Evolutionary conservation across 2,113 vertebrate species (phyloP), one percentile per base, ranked within the genome.

Genomic region (Barnardius zonarius): DNA sequence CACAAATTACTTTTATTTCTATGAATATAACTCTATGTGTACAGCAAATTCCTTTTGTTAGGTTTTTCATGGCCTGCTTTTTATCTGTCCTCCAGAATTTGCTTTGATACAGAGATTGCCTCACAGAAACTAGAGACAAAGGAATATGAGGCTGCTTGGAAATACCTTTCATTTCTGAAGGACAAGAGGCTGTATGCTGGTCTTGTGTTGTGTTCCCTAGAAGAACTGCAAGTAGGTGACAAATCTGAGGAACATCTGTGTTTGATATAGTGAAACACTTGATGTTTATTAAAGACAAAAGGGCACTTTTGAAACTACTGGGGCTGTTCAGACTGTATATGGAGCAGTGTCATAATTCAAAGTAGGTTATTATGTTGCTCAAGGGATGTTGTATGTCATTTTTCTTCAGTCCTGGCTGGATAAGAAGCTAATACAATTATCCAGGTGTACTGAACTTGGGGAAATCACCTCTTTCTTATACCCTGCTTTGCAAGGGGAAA

Each of bases 151-250:
- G n/a, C 25, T 22, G 13, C 41, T 89, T 48, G 7, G 18, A 30
- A 48, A 23, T 19, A 19, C 5, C 9, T 78, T 39, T 10, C 48
- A 44, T 9, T 82, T 59, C 51, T 85, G 61, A 25, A 69, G 74
- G 55, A 30, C 4, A 7, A 30, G 51, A 17, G 25, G 69, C 54
- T 72, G 11, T 33, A 7, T 0, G 0, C 19, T 68, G 28, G 12
- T 37, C 28, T 49, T 0, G 1, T 25, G 2, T 24, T 72, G 14
- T 39, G 9, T 66, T 86, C 17, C 27, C 22, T 35, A 10, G 55
- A 55, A 63, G 14, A 44, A 18, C 49, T 35, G 5, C 12, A n/a
- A 43, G 13, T 35, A 3, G 20, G 4, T 14, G 33, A 41, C 13
- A 69, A 48, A 80, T 12, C 44, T n/a, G 41, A 91, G 28, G 35